Conservation (phyloP, 2,113 vertebrate species). For the Rousettus leschenaultii region DNA sequence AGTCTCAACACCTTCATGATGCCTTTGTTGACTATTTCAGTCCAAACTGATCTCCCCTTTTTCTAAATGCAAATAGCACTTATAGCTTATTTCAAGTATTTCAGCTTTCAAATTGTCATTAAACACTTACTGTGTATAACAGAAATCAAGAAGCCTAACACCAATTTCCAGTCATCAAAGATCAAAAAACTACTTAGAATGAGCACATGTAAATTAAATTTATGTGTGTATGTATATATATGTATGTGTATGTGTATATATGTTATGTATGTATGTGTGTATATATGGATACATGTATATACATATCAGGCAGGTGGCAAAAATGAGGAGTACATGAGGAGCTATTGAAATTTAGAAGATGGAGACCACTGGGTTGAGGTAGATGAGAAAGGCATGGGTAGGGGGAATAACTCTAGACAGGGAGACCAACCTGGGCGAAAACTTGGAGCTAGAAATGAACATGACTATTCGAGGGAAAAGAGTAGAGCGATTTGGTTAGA, state of each 20-base stretch:
- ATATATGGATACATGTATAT: too few relatives aligned
- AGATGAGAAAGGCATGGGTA: neutral
- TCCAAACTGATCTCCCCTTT: neutral
- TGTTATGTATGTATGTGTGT: too few relatives aligned
- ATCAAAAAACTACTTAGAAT: neutral
- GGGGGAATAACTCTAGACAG: neutral
- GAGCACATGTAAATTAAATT: neutral
- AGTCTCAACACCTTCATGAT: neutral
- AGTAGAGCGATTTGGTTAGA: neutral
- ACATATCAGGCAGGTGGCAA: neutral
- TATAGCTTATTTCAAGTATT: neutral
- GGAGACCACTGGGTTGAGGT: neutral
- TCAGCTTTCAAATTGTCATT: neutral
- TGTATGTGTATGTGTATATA: neutral
- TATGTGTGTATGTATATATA: too few relatives aligned
- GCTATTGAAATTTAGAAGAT: neutral
- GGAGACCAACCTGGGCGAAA: too few relatives aligned
- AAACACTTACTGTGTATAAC: neutral
- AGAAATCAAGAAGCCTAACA: neutral
- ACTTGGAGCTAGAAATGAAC: neutral
- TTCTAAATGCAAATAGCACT: neutral
- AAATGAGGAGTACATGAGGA: neutral
- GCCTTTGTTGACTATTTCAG: neutral
- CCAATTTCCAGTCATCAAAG: neutral
- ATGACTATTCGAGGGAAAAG: neutral